Evolutionary conservation across 2,888 invertebrate species (phyloP).

Genomic region (Graphium colonna): DNA sequence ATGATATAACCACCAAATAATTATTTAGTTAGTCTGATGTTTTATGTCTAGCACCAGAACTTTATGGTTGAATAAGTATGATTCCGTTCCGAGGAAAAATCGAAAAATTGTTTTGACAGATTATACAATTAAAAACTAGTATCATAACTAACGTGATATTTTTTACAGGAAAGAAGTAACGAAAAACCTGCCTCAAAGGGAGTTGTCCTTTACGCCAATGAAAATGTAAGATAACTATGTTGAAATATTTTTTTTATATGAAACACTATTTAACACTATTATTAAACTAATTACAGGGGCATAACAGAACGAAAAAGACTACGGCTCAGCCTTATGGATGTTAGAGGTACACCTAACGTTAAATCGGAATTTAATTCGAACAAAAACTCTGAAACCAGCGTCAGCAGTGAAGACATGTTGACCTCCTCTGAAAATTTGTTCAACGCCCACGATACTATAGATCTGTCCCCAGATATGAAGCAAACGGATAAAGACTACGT

Average conservation of each 20-base stretch:
- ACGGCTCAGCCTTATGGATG: constrained; percentile 67
- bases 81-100: no score
- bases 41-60: no score
- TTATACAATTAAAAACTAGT: no score
- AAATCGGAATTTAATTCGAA: constrained; percentile 57
- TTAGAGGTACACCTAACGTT: constrained; percentile 61
- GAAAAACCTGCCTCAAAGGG: constrained; percentile 80
- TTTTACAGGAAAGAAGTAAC: constrained; percentile 83
- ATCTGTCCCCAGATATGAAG: constrained; percentile 64
- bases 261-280: neutral
- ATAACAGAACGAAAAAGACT: constrained; percentile 68
- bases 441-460: constrained; percentile 66
- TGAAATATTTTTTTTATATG: constrained; percentile 30
- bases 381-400: constrained; percentile 65
- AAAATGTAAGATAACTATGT: constrained; percentile 85
- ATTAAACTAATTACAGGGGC: constrained; percentile 47
- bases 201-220: constrained; percentile 79
- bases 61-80: no score
- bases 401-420: constrained; percentile 66
- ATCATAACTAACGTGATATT: no score
- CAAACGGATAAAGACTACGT: constrained; percentile 81
- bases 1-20: no score
- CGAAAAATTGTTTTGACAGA: no score
- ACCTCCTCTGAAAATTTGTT: constrained; percentile 69
- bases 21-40: no score